phyloP scores from a whole-genome alignment of 1,140 invertebrate species.

The Hormaphis cornu region DNA sequence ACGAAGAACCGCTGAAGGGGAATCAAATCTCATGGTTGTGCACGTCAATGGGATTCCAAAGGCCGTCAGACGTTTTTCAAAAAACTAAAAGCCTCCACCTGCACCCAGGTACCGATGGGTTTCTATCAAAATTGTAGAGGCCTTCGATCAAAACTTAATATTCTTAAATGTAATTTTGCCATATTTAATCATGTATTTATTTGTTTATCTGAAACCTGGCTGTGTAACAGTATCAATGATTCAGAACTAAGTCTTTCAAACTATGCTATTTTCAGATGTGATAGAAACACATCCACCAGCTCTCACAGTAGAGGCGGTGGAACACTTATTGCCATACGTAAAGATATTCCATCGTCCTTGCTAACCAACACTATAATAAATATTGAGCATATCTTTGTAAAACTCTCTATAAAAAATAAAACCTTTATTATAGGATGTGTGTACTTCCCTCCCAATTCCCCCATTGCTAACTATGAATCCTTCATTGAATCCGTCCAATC shows the following conservation, averaged over 20 bases:
- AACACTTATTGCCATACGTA: neutral
- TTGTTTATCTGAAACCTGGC: neutral
- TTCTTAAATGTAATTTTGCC: neutral
- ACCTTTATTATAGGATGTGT: neutral
- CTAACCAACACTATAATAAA: neutral
- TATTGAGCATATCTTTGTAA: neutral
- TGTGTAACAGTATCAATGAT: neutral
- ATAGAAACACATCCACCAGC: neutral
- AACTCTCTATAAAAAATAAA: neutral
- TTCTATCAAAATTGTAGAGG: neutral
- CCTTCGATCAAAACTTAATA: neutral
- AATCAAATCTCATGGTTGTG: too few relatives aligned
- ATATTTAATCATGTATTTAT: neutral
- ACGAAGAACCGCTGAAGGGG: too few relatives aligned
- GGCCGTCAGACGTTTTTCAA: too few relatives aligned
- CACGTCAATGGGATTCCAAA: too few relatives aligned
- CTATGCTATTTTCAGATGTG: neutral
- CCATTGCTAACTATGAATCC: neutral
- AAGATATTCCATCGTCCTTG: neutral
- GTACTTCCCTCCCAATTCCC: neutral
- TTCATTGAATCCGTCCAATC: neutral
- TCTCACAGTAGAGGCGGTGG: neutral
- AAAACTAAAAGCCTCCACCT: neutral
- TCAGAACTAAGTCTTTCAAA: neutral
- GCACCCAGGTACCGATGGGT: neutral